Evolutionary conservation across 2,797 vertebrate genomes (phyloP), one percentile per base, ranked within the genome.

Genomic region (Phoeniculus purpureus): DNA sequence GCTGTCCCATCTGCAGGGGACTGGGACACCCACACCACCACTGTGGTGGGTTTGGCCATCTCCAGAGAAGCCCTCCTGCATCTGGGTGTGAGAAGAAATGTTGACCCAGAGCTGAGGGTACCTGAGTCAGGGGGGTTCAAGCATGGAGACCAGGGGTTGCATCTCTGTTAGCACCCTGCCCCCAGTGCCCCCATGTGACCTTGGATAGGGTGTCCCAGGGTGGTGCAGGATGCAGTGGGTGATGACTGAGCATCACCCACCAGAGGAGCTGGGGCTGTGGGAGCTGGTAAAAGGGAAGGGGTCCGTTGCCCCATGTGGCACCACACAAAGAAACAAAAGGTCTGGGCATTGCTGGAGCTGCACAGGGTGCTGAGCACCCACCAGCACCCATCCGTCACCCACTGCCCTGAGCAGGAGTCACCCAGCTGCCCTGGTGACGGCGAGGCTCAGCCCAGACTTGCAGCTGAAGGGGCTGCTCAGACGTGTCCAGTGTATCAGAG

Each of bases 371-470:
- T 51, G 50, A 60, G 11, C 3, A 20, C 20, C 9, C 1, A 1
- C 51, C 79, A 50, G 55, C 10, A 1, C n/a, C 59, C 3, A 0
- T 7, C 43, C 1, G 3, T 52, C 88, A 64, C 54, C 71, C 32
- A 0, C 29, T 0, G 1, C 74, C 78, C 37, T 0, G 0, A 23
- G 51, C 48, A 54, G 48, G 23, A 43, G 59, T 13, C 83, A 22
- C 40, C n/a, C 12, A n/a, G 27, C 3, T 3, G 71, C 61, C 47
- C 71, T 34, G 45, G 27, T 3, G 34, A 8, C 3, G 43, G 25
- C 32, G 8, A 9, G 31, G 31, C 80, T 29, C 52, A 45, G 56
- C 37, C 56, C 66, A 50, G 19, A 11, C 48, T 17, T 12, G 47
- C 67, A 43, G 37, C 20, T 6, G 22, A 32, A 64, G 10, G 20